Evolutionary conservation across 2,113 vertebrate genomes (phyloP).

Genomic region (Axis porcinus): DNA sequence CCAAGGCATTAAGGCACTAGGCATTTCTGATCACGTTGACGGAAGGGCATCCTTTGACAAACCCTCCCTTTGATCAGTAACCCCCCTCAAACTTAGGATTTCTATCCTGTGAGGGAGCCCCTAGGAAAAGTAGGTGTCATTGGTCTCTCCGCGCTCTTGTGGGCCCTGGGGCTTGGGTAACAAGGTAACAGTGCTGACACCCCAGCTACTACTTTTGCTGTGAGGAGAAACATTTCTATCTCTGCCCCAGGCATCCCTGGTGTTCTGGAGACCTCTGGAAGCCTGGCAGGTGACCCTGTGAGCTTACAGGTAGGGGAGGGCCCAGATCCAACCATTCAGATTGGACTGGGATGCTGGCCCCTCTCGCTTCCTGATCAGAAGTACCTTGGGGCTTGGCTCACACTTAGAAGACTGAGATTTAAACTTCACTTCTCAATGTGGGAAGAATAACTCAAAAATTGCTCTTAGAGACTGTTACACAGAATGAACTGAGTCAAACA

Average conservation of each 20-base stretch:
- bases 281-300: neutral
- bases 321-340: neutral
- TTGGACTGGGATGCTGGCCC: neutral
- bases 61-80: neutral
- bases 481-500: neutral
- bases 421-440: neutral
- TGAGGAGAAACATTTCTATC: neutral
- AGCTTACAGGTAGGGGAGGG: neutral
- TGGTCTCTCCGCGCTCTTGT: neutral
- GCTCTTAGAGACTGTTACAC: neutral
- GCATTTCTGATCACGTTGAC: neutral
- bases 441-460: neutral
- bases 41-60: neutral
- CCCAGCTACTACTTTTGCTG: neutral
- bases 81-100: neutral
- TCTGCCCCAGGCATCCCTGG: accelerated
- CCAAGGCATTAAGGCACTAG: neutral
- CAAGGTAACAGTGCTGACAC: neutral
- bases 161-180: neutral
- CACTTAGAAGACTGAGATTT: neutral
- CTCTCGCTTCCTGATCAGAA: neutral
- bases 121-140: neutral
- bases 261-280: neutral
- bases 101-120: neutral
- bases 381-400: neutral